Percentiles rank a stretch among this genome's conserved stretches.
These are phyloP conservation scores for Otolemur crassicaudatus DNA, from an alignment of 2,797 vertebrate genomes.

Conservation along the genomic window DNA sequence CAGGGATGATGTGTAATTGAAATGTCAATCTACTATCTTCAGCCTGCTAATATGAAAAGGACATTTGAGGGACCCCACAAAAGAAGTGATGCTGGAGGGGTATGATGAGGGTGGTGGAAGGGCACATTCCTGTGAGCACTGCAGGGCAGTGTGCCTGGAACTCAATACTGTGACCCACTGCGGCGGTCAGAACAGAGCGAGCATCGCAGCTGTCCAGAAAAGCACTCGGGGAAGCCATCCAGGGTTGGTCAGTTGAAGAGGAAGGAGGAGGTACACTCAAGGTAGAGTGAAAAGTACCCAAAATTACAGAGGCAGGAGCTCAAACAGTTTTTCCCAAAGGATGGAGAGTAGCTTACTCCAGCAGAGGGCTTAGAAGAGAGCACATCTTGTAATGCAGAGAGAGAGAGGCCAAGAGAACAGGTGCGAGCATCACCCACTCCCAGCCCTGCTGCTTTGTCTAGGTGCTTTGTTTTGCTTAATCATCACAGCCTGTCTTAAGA, in stretches of 20 bases:
- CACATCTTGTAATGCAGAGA: not conserved
- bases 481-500: not conserved
- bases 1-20: not conserved
- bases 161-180: not conserved
- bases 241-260: not conserved
- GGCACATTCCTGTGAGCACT: not conserved
- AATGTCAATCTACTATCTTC: not conserved
- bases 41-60: not conserved
- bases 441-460: not conserved
- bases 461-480: not conserved
- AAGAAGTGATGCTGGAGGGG: not conserved
- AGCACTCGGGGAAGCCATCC: not conserved
- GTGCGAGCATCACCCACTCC: not conserved
- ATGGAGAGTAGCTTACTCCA: not conserved
- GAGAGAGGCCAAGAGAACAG: accelerated
- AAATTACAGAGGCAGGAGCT: not conserved
- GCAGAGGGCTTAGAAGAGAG: not conserved
- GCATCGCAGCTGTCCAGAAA: not conserved
- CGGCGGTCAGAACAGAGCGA: not conserved
- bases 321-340: not conserved
- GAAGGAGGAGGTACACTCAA: not conserved
- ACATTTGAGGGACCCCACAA: not conserved
- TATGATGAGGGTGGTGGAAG: not conserved
- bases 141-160: not conserved
- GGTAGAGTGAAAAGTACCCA: not conserved